Evolutionary conservation across 2,797 vertebrate species (phyloP), one percentile per base, ranked within the genome.

Genomic region (Myripristis murdjan): DNA sequence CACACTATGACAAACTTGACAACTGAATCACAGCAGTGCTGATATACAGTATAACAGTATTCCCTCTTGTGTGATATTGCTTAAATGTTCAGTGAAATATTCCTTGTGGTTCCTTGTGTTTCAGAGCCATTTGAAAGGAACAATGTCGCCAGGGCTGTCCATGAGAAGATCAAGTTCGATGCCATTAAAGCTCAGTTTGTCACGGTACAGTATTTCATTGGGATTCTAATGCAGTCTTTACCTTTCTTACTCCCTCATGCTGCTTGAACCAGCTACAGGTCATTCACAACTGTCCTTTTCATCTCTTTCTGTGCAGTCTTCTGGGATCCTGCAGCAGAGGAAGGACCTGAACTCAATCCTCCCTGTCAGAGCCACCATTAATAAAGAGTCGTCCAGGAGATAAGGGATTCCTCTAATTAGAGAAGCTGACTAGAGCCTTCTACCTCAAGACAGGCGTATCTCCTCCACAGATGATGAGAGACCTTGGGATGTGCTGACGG

Each of bases 101-200:
- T 47, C 14, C 70, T 6, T 9, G 16, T n/a, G 35, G 39, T 60
- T 55, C 26, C 8, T 91, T 81, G 60, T 84, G 39, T 95, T 96
- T 71, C 87, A 99, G 98, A 99, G 87, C 98, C 98, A 4, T 99
- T 98, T 93, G 97, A 99, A 82, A 86, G 95, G 76, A 96, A 96
- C 72, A 99, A 99, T 67, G 98, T 97, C 23, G 98, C 98, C 86
- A 95, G 98, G 91, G 98, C 98, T 39, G 98, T 99, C 75, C 95
- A 97, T 60, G 96, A 98, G 84, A 95, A 95, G 84, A 81, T 91
- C 26, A 98, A 98, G 90, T 99, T 97, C 89, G 95, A 97, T 53
- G 74, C 85, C 58, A 99, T 99, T 67, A 96, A 83, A 93, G 69
- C 80, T 51, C 91, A 95, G 83, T 96, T 99, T 90, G 46, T 75